A percentile compares a stretch with the other conserved stretches of the same genome.
Evolutionary conservation across 2,797 vertebrate species (phyloP).

Genomic region (Rousettus madagascariensis): DNA sequence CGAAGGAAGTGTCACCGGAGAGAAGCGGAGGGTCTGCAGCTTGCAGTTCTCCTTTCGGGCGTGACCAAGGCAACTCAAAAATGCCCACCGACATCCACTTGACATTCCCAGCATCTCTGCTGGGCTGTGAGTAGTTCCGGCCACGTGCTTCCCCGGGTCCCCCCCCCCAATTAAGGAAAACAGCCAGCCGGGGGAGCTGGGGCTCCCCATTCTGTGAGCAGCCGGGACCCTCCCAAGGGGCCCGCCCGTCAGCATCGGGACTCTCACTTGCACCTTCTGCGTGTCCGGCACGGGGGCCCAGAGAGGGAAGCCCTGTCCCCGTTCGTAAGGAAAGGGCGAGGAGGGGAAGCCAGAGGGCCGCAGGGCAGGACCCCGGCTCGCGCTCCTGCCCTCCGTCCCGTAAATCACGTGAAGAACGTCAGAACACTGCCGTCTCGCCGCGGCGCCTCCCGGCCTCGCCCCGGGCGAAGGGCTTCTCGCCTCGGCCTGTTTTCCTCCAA

Average conservation of each 20-base stretch:
- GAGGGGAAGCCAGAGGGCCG: fast-evolving
- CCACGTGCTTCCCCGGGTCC: background rate
- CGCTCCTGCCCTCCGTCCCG: background rate
- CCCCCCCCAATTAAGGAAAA: background rate
- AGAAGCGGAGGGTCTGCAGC: background rate
- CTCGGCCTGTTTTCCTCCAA: background rate
- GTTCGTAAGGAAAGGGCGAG: background rate
- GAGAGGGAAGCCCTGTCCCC: background rate
- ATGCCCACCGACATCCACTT: background rate
- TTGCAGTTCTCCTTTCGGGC: background rate
- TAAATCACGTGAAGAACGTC: background rate
- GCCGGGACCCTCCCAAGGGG: background rate
- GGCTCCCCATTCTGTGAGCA: background rate
- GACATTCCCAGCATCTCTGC: background rate
- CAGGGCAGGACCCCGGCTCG: background rate
- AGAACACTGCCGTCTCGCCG: background rate
- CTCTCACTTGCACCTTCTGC: background rate
- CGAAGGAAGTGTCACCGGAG: background rate
- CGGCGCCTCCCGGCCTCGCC: background rate
- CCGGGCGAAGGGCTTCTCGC: background rate
- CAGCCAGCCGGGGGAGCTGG: background rate
- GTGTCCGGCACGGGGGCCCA: background rate
- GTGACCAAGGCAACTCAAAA: background rate
- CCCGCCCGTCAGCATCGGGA: background rate
- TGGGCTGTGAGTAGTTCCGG: background rate